phyloP scores from a whole-genome alignment of 2,888 invertebrate genomes.

The Drosophila sordidula region DNA sequence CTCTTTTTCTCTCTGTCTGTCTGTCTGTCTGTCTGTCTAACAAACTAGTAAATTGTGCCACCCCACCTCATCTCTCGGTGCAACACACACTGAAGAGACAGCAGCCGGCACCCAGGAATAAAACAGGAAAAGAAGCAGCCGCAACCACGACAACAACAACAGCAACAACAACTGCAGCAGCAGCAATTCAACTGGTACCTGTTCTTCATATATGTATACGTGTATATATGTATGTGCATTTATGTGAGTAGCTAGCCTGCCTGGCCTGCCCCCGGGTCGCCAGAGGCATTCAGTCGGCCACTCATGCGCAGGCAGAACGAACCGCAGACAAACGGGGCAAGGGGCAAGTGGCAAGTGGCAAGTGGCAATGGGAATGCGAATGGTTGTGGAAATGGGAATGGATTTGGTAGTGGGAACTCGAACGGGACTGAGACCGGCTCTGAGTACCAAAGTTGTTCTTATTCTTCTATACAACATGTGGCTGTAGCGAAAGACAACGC shows the following conservation, averaged over 20 bases:
- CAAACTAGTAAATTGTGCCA: constrained; percentile 6
- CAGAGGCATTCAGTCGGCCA: constrained; percentile 51
- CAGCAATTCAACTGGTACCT: constrained; percentile 41
- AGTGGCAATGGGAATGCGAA: constrained; percentile 1
- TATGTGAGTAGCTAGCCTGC: constrained; percentile 19
- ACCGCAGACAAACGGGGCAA: constrained; percentile 36
- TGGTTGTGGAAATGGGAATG: constrained; percentile 15
- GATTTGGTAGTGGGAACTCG: constrained; percentile 4
- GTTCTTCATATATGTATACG: constrained; percentile 30
- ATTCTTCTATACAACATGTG: constrained; percentile 1
- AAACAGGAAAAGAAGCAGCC: constrained; percentile 41
- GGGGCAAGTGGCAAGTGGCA: background rate
- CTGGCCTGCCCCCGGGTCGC: constrained; percentile 14
- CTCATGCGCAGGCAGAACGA: constrained; percentile 61
- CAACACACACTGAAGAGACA: constrained; percentile 33
- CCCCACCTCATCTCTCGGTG: constrained; percentile 8
- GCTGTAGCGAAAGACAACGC: background rate
- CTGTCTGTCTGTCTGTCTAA: background rate
- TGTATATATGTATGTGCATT: background rate
- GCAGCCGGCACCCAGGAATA: constrained; percentile 17
- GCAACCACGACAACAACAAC: constrained; percentile 23
- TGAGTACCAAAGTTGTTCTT: constrained; percentile 16
- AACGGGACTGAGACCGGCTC: constrained; percentile 8
- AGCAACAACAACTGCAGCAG: constrained; percentile 1
- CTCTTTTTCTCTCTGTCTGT: too few relatives aligned